Conservation (phyloP, 2,888 invertebrate species). For the Drosophila birchii region DNA sequence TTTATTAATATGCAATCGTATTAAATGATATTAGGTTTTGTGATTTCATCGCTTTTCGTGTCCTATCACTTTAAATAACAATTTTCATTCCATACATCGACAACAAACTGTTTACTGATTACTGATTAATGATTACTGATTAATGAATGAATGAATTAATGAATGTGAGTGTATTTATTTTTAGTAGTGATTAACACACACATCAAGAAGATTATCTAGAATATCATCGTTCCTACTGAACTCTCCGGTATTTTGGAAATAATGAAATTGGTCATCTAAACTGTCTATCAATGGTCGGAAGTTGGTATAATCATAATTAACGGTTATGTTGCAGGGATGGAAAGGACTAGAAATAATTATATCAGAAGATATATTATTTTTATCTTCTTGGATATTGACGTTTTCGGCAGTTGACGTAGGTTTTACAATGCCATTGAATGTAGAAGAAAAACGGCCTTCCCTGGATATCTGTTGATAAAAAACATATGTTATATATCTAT, state of each 20-base stretch:
- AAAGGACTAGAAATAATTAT: constrained; percentile 25
- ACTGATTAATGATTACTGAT: too few species aligned
- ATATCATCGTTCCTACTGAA: constrained; percentile 77
- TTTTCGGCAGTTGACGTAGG: constrained; percentile 5
- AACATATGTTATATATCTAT: not conserved
- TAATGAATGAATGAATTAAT: too few species aligned
- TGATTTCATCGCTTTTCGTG: not conserved
- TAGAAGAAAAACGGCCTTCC: constrained; percentile 66
- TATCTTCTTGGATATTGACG: constrained; percentile 27
- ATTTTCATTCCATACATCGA: too few species aligned
- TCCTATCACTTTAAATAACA: not conserved
- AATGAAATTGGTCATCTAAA: constrained; percentile 81
- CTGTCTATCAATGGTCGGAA: constrained; percentile 78
- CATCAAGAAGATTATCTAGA: constrained; percentile 81
- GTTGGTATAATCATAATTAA: constrained; percentile 60
- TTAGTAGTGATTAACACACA: constrained; percentile 80
- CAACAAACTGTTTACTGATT: too few species aligned
- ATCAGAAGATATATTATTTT: constrained; percentile 48
- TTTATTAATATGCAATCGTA: not conserved
- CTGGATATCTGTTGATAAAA: constrained; percentile 61
- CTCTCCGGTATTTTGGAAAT: constrained; percentile 74
- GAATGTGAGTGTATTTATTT: not conserved
- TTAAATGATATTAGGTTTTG: not conserved
- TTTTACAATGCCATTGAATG: constrained; percentile 61
- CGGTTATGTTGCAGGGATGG: constrained; percentile 32